Evolutionary conservation across 2,113 vertebrate species (phyloP), one percentile per base, ranked within the genome.

Genomic region (Phoxinus phoxinus): DNA sequence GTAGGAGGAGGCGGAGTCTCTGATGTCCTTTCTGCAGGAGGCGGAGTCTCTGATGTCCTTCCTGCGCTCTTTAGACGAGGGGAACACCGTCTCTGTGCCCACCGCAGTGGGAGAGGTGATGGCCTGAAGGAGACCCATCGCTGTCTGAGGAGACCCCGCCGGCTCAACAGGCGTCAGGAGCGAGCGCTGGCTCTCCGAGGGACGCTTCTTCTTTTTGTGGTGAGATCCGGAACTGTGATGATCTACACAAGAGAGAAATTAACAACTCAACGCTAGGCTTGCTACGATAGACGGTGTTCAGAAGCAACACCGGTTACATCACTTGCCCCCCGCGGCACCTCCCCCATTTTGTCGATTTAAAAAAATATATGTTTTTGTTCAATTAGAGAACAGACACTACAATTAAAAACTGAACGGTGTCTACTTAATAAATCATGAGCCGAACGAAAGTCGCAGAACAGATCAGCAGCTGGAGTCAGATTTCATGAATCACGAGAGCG

Each of bases 41-140:
- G 32, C n/a, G 41, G 91, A 3, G 8, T 12, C 3, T 85, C 93
- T 23, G 19, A 0, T 86, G 30, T 94, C 93, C 0, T 93, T 92
- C 78, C 92, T 94, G 35, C 93, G 93, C 67, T 94, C 94, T 85
- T 94, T 94, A 1, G 46, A 89, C 88, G 23, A 92, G 3, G 96
- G 93, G 87, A 95, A 95, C 9, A 95, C 93, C 4, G 96, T 92
- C 87, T 97, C 97, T 1, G 97, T 93, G 86, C 53, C 53, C 19
- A 56, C 53, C 19, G 53, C 53, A 7, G 97, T 88, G 0, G 98
- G 97, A 17, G 98, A 97, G 59, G 96, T 97, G 91, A 99, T 95
- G 48, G 97, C 93, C 92, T 99, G 98, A 77, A 99, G 92, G 32
- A 99, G 96, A 89, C 98, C 98, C 97, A 98, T 97, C 25, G 95